Base-by-base conservation (phyloP, 2,797 vertebrate species). In the Poeciliopsis infans region DNA sequence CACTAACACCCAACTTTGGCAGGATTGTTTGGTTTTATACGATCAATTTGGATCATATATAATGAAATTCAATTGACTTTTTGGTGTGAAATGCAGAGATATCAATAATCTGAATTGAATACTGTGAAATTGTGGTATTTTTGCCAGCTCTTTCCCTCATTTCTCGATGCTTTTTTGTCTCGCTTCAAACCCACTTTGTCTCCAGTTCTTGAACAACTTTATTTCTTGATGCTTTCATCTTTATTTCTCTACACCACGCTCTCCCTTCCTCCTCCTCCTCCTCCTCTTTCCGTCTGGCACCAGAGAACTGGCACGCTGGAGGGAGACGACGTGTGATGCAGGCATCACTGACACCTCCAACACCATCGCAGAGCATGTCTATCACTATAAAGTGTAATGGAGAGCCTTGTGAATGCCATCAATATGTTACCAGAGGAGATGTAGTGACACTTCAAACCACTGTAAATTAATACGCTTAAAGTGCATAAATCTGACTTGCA, bases 251-350 rank as follows among this genome's bases (percentile, higher is more conserved):
- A 77, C 85, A 80, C 8, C 2, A 1, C 66, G 33, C 79, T 81
- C 81, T 75, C 81, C 79, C 87, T 82, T 61, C 28, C 1, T 79
- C 51, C 68, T 77, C 81, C 57, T 51, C 53, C 25, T 57, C 57
- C 28, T 59, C 57, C 0, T 78, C 51, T 84, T 23, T 43, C 76
- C 76, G 92, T 93, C 92, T 94, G 91, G 87, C 94, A 92, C 86
- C 86, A 89, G 77, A 82, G 86, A 87, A 78, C 76, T 90, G 89
- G 92, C 92, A 87, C 47, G 80, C 80, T 86, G 13, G 25, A 82
- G 81, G 87, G 91, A 86, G 88, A 76, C 72, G 61, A 36, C 66
- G 84, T 90, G 88, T 87, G 90, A 92, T 39, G 85, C 53, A 66
- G 76, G 77, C 84, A 88, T 61, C 72, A 81, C 78, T 81, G 80